Percentiles rank a stretch among this genome's conserved stretches.
phyloP scores from a whole-genome alignment of 1,140 invertebrate genomes.

The Andrena cerasifolii region DNA sequence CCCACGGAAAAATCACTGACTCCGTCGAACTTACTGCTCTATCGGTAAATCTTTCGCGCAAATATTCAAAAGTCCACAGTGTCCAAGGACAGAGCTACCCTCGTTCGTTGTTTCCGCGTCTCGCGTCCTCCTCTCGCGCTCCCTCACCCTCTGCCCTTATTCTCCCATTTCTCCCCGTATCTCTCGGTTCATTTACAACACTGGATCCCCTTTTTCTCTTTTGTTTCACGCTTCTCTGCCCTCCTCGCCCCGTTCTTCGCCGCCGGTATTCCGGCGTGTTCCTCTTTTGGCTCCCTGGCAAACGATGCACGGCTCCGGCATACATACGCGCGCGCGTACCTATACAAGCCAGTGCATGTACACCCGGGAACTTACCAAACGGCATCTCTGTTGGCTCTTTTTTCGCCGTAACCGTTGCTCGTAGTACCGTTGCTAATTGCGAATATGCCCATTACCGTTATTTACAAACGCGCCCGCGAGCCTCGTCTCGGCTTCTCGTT shows the following conservation, averaged over 20 bases:
- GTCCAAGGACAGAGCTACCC: background rate
- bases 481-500: background rate
- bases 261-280: slow-evolving; percentile 6
- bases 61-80: background rate
- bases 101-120: background rate
- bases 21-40: background rate
- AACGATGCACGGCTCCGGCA: slow-evolving; percentile 15
- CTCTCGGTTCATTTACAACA: slow-evolving; percentile 45
- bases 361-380: slow-evolving; percentile 11
- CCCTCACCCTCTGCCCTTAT: background rate
- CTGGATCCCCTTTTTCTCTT: slow-evolving; percentile 21
- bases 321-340: background rate
- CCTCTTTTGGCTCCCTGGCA: slow-evolving; percentile 39
- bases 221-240: slow-evolving; percentile 32
- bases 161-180: slow-evolving; percentile 21
- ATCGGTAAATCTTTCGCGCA: too few species aligned
- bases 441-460: slow-evolving; percentile 59
- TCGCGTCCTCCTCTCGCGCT: slow-evolving; percentile 27
- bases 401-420: slow-evolving; percentile 38
- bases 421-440: slow-evolving; percentile 55
- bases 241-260: slow-evolving; percentile 11
- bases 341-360: background rate
- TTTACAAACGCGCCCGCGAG: slow-evolving; percentile 30
- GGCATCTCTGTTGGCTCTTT: slow-evolving; percentile 44
- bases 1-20: background rate